Conservation (phyloP, 2,888 invertebrate genomes). For the Drosophila multiciliata region DNA sequence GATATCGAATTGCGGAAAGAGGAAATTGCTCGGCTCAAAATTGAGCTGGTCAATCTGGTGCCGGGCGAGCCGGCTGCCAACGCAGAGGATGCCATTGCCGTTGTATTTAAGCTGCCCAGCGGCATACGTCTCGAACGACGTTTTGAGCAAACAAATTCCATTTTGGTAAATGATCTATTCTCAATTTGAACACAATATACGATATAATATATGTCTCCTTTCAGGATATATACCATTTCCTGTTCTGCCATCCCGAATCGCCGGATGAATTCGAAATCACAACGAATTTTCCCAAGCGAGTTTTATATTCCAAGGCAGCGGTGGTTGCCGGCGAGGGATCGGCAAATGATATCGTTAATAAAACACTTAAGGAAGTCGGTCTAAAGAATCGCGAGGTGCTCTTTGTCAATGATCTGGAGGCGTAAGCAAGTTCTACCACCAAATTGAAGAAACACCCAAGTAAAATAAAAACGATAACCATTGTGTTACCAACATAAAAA, state of each 20-base stretch:
- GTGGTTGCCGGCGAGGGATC: slow-evolving; percentile 51
- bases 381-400: slow-evolving; percentile 95
- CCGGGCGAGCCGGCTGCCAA: slow-evolving; percentile 91
- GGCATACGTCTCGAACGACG: slow-evolving; percentile 95
- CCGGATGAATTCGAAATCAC: slow-evolving; percentile 97
- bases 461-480: slow-evolving; percentile 20
- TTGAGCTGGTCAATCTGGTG: slow-evolving; percentile 88
- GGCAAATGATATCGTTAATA: slow-evolving; percentile 54
- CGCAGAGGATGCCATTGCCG: slow-evolving; percentile 90
- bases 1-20: slow-evolving; percentile 86
- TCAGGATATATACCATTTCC: slow-evolving; percentile 96
- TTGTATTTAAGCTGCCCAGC: slow-evolving; percentile 96
- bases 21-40: slow-evolving; percentile 89
- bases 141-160: slow-evolving; percentile 92
- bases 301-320: slow-evolving; percentile 86
- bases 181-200: neutral
- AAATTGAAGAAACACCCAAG: slow-evolving; percentile 21
- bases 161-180: slow-evolving; percentile 88
- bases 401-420: slow-evolving; percentile 97
- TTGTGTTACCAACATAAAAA: slow-evolving; percentile 62
- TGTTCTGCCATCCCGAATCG: slow-evolving; percentile 97
- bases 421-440: slow-evolving; percentile 82
- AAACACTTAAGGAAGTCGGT: slow-evolving; percentile 88
- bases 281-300: slow-evolving; percentile 96
- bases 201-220: slow-evolving; percentile 72